Evolutionary conservation across 1,140 invertebrate genomes (phyloP), one percentile per base, ranked within the genome.

Genomic region (Lutraria rhynchaena): DNA sequence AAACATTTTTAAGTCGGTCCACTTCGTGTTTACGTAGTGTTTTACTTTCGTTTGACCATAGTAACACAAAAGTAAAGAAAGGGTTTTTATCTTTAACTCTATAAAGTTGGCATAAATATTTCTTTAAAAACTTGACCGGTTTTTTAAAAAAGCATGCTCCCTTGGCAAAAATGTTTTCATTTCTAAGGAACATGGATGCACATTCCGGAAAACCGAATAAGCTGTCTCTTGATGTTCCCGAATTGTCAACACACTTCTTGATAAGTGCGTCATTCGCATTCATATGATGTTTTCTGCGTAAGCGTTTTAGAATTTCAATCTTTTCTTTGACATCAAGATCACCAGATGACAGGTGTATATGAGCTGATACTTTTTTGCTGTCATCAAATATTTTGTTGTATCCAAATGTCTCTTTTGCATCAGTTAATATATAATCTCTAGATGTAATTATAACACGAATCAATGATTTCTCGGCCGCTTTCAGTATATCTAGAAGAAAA

Each of bases 341-440:
- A 55, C 27, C 4, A 4, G 53, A 55, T 55, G 53, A 7, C n/a
- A 55, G 15, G n/a, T n/a, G n/a, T n/a, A n/a, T n/a, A n/a, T n/a
- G n/a, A n/a, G n/a, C n/a, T 41, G 15, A 41, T 41, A 41, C 37
- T 15, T 7, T 15, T 41, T 15, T 5, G 15, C 15, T 41, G 15
- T 41, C 37, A 41, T 41, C 55, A 24, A 61, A 61, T 17, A 63
- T 75, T 46, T n/a, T n/a, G 11, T 37, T 11, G 7, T 17, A 49
- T 13, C 41, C 37, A 13, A 77, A n/a, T 27, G 33, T 35, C 4
- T 77, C 61, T 31, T 51, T 55, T 3, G 75, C 41, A 41, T 77
- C 75, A 41, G 63, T 46, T 37, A 37, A 53, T 33, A 77, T 77
- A 33, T 77, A 77, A 41, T 77, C 44, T 27, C 75, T 31, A 35